Evolutionary conservation across 1,140 invertebrate genomes (phyloP), one percentile per base, ranked within the genome.

Genomic region (Pseudomyrmex pallidus): DNA sequence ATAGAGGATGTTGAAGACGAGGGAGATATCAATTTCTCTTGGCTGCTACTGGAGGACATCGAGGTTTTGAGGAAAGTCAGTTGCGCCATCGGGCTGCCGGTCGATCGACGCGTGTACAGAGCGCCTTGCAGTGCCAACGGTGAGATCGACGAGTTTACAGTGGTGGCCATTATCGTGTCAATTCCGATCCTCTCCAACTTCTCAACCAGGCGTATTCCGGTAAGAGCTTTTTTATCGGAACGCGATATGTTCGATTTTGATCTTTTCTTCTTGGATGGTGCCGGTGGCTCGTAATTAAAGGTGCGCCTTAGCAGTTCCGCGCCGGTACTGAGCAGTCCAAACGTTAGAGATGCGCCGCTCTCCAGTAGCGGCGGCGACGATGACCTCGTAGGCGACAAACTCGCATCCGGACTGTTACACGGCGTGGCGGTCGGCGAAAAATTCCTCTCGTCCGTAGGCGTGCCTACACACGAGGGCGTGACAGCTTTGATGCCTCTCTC

Each of bases 361-460:
- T 90, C 88, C 2, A 66, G 54, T 9, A 44, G 94, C 8, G 95
- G 94, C 22, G 96, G 94, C 10, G 95, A 94, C 25, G 96, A 95
- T 84, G 95, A 92, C 80, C 95, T 93, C 88, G 96, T 90, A 46
- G 95, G 93, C 3, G 93, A 93, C 15, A 95, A 94, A 91, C 95
- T 94, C 85, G 95, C 94, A 91, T 96, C 96, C 2, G 97, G 96
- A 93, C 96, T 97, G 85, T 98, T 98, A 76, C 96, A 97, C 2
- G 98, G 98, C 15, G 97, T 98, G 0, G 97, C 96, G 0, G 97
- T 98, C 4, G 97, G 97, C 1, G 96, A 96, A 84, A 95, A 96
- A 88, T 96, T 97, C 1, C 94, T 94, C 1, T 94, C 91, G 4
- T 95, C 96, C 83, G 95, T 96, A 1, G 97, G 97, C 1, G 97